Evolutionary conservation across 2,888 invertebrate species (phyloP), one percentile per base, ranked within the genome.

Genomic region (Agrilus cyanescens): DNA sequence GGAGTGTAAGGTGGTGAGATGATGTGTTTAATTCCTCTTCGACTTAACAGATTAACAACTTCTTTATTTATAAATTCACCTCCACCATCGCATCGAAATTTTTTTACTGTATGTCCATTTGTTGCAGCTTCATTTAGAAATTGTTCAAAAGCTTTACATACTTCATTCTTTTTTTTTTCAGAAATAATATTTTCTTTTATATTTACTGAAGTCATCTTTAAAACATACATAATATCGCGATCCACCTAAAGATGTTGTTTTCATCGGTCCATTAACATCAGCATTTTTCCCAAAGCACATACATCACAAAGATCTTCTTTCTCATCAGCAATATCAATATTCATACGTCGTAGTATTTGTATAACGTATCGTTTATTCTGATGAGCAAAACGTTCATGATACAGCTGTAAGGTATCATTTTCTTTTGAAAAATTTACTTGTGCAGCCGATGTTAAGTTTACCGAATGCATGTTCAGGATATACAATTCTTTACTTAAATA

Each of bases 281-380:
- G 47, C 45, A 41, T 44, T 39, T 45, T 47, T 2, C 47, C 49
- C 15, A 47, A 34, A n/a, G 48, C 44, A 37, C 49, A 51, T 6
- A 46, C 50, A 12, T 38, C 20, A 31, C 52, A 54, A 53, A 56
- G 58, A 57, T 59, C 60, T 42, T 42, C 31, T 20, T 20, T 20
- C 6, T 20, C 7, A 20, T 20, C 6, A 6, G 6, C 20, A 20
- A 20, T 6, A 20, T 20, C 20, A 20, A 20, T 6, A 6, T 20
- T 20, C 20, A 20, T 20, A 6, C 20, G 20, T 20, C 20, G 20
- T 20, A 20, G 20, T 20, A 20, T 20, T 20, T 20, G 12, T 29
- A 13, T 29, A 29, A 38, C 38, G 10, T 38, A 14, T n/a, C 31
- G 13, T 38, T 31, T 38, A 29, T 38, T 13, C 31, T 38, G 38